Base-by-base conservation (phyloP, 2,888 invertebrate species). In the Tetrapedia diversipes region DNA sequence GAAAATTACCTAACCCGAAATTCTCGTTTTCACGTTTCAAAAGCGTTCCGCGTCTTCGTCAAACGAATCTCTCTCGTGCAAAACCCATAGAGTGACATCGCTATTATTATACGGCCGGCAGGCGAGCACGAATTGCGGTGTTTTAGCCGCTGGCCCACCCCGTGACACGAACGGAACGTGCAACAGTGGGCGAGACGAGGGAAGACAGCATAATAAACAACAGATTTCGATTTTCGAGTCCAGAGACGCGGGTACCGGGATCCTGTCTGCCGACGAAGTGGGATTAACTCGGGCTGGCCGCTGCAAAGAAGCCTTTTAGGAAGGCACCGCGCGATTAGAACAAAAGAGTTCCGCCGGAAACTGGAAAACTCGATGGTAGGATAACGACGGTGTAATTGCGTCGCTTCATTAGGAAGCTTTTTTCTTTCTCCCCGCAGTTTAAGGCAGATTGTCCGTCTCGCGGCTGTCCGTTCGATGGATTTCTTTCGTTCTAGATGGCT, bases 131-230 rank as follows among this genome's bases (percentile, higher is more conserved):
- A 54, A 64, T 47, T 60, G 60, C 54, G 27, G 29, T 34, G 54
- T 54, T 72, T 43, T 59, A 45, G 19, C 2, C 37, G 29, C 4
- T n/a, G 53, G 41, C 32, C 24, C 54, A 27, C 24, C 3, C 24
- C 14, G 51, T 16, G 11, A 39, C 7, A 1, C 4, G n/a, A 8
- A 4, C n/a, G 1, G 43, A n/a, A 19, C 7, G 27, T 3, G 4
- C 7, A 3, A 16, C 7, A 29, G 16, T n/a, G n/a, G 24, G 41
- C 27, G 19, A 4, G n/a, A 14, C 3, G 10, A 34, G n/a, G 3
- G 47, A 14, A 11, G 56, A 32, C 8, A 19, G 66, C 19, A 66
- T 60, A 60, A 75, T 66, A 74, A 76, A 74, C 75, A 74, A 65
- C 34, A 27, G 57, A 74, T 49, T 27, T 29, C 56, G 72, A 73